Conservation (phyloP, 2,113 vertebrate genomes). For the Mixornis gularis region DNA sequence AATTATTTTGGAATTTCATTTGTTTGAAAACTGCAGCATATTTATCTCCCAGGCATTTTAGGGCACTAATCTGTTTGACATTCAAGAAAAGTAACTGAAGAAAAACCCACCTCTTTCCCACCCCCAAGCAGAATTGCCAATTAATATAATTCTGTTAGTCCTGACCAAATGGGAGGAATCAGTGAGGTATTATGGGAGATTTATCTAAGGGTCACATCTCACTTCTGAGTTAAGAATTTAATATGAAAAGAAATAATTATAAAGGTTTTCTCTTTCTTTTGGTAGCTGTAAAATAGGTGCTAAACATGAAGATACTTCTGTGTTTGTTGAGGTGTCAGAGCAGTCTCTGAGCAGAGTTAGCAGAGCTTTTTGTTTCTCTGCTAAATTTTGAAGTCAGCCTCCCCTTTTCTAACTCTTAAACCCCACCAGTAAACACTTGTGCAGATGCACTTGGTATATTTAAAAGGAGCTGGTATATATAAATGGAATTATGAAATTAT, state of each 20-base stretch:
- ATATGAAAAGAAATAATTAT: not conserved
- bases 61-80: constrained; percentile 15
- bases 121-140: constrained; percentile 5
- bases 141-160: constrained; percentile 15
- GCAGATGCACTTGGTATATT: not conserved
- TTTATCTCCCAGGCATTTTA: constrained; percentile 31
- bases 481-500: not conserved
- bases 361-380: not conserved
- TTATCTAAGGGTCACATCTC: constrained; percentile 6
- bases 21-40: constrained; percentile 5
- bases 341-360: not conserved
- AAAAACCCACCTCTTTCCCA: not conserved
- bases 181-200: constrained; percentile 20
- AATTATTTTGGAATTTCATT: constrained; percentile 21
- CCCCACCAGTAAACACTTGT: not conserved
- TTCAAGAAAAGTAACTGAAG: constrained; percentile 17
- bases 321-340: not conserved
- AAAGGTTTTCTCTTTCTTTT: not conserved
- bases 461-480: not conserved
- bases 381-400: not conserved
- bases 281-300: not conserved
- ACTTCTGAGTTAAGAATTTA: constrained; percentile 14
- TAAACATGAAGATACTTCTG: not conserved
- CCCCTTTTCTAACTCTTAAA: not conserved
- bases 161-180: constrained; percentile 16